phyloP scores from a whole-genome alignment of 2,888 invertebrate genomes.

The Protodeltote pygarga region DNA sequence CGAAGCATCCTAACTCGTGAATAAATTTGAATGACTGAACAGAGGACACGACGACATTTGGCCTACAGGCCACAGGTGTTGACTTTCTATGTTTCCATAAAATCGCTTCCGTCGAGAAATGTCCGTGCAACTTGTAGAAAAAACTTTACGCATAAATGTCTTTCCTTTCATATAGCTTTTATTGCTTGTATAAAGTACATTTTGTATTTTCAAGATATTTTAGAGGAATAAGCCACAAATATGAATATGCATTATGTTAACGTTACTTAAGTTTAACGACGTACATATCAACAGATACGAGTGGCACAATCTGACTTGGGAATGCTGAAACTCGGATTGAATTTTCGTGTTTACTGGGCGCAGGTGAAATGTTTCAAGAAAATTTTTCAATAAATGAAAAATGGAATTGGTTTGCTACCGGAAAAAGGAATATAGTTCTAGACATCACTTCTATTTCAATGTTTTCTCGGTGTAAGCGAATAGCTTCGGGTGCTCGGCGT shows the following conservation, averaged over 20 bases:
- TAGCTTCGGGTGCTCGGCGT: neutral
- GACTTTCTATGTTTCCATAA: conserved; percentile 56
- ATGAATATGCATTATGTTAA: conserved; percentile 24
- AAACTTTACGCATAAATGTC: conserved; percentile 17
- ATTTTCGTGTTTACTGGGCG: conserved; percentile 69
- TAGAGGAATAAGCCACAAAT: conserved; percentile 22
- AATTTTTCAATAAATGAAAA: conserved; percentile 74
- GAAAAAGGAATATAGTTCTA: conserved; percentile 44
- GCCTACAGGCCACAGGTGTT: conserved; percentile 68
- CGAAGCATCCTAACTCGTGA: conserved; percentile 62
- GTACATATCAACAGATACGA: conserved; percentile 7
- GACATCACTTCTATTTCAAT: conserved; percentile 39
- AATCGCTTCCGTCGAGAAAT: conserved; percentile 37
- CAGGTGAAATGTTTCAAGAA: conserved; percentile 74
- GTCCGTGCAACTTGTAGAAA: conserved; percentile 30
- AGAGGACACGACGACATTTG: conserved; percentile 63
- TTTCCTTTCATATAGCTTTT: conserved; percentile 18
- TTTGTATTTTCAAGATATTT: conserved; percentile 11
- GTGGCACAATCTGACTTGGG: conserved; percentile 47
- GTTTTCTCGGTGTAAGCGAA: conserved; percentile 7
- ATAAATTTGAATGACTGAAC: conserved; percentile 77
- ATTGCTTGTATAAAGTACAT: conserved; percentile 2
- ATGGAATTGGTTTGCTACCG: conserved; percentile 67
- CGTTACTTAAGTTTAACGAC: conserved; percentile 10
- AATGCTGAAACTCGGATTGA: conserved; percentile 66